Evolutionary conservation across 1,140 invertebrate species (phyloP), one percentile per base, ranked within the genome.

Genomic region (Pararge aegeria): DNA sequence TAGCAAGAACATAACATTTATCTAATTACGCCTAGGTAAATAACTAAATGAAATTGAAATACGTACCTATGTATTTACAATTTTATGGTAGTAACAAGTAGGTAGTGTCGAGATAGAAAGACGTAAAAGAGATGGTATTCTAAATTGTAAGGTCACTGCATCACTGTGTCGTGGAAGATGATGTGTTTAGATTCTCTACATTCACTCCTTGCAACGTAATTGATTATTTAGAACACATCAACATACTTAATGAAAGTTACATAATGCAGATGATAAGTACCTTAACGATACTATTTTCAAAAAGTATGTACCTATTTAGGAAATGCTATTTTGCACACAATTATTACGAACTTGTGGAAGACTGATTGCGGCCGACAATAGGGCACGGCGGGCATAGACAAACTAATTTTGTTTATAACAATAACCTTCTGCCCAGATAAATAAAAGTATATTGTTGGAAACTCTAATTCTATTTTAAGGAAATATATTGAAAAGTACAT

Each of bases 41-140:
- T 56, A 59, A 56, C 73, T 78, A 78, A 64, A 73, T 75, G 73
- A 68, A 63, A 57, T 68, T 73, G 65, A 64, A 61, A 68, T 75
- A 75, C 61, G 55, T 62, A 70, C 70, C 70, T 60, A 70, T 70
- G 37, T 72, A 69, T 72, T 62, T 68, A 74, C 59, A 75, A 49
- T 53, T 61, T 63, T 63, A 63, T 53, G 57, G 48, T 56, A 18
- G 42, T 46, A 46, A 60, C 42, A 20, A 40, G 46, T 42, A 54
- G 27, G 40, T 58, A 61, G 56, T 68, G 66, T 64, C 46, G 46
- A 52, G 57, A 64, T 64, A 53, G 54, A 57, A 44, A 61, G 49
- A 54, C 16, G n/a, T 50, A 63, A 53, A 54, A 61, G 37, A 61
- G 46, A 61, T 66, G 64, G 13, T n/a, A 53, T n/a, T 48, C 64